Evolutionary conservation across 2,113 vertebrate species (phyloP), one percentile per base, ranked within the genome.

Genomic region (Craseonycteris thonglongyai): DNA sequence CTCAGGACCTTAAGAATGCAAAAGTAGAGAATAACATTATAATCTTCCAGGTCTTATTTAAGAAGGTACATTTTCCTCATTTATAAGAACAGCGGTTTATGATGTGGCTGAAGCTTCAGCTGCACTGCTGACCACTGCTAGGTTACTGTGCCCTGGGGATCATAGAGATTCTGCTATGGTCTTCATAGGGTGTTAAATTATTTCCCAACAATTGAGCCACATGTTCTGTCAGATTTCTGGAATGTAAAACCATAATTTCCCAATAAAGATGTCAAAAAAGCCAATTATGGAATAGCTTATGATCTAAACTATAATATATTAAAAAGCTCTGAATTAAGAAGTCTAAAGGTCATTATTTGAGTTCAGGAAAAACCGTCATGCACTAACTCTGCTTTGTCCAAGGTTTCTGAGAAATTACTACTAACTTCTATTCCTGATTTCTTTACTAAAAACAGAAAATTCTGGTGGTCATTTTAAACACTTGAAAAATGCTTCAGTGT

Each of bases 391-490:
- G 30, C 42, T 88, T 84, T 90, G 24, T 71, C 40, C 74, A 42
- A 79, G 76, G n/a, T 47, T 45, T 76, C 24, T 40, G 56, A 78
- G 40, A 88, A 81, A 85, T 93, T 38, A 42, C 38, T 58, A 61
- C 35, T 81, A 24, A 66, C 69, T 85, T 88, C 28, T 71, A 87
- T 87, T 92, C 47, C 42, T 47, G 49, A 75, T 58, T 88, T 78
- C 61, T 94, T 76, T 63, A 78, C 75, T 59, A 75, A 90, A 83
- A 81, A 49, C 1, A 68, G 30, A 66, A 82, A 74, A 90, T 78
- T 96, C 28, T 84, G 30, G 56, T 38, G 49, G 42, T 63, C 24
- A 85, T 72, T 95, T 92, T 76, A 90, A 95, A 90, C 5, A 90
- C n/a, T 65, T 95, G 84, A 49, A 88, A 88, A 56, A 69, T 85